Conservation (phyloP, 2,888 invertebrate genomes). For the Monochamus alternatus region DNA sequence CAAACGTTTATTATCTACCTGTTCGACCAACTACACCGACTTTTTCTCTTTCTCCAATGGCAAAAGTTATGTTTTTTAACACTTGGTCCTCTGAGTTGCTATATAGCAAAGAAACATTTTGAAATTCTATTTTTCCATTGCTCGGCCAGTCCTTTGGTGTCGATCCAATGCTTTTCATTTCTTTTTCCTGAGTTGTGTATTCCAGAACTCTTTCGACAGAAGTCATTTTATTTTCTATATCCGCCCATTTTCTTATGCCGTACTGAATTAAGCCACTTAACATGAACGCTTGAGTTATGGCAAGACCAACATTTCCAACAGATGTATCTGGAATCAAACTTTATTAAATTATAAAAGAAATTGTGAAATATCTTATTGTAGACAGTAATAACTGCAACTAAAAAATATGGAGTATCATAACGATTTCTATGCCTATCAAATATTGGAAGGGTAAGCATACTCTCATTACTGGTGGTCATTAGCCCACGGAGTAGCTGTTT, state of each 20-base stretch:
- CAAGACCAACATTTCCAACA: constrained; percentile 79
- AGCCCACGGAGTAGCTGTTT: no score
- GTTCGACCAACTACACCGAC: constrained; percentile 83
- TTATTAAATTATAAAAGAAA: not conserved
- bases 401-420: no score
- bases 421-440: no score
- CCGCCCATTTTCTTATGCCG: constrained; percentile 87
- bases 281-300: constrained; percentile 85
- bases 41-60: constrained; percentile 67
- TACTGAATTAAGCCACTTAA: constrained; percentile 80
- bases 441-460: no score
- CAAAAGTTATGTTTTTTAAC: constrained; percentile 73
- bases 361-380: no score
- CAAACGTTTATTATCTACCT: constrained; percentile 71
- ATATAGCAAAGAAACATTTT: constrained; percentile 80
- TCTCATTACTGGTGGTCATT: no score
- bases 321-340: constrained; percentile 49
- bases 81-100: constrained; percentile 75
- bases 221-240: constrained; percentile 86
- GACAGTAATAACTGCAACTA: no score
- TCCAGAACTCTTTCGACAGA: constrained; percentile 86
- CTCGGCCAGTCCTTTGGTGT: constrained; percentile 77
- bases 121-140: constrained; percentile 74
- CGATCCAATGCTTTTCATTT: constrained; percentile 68
- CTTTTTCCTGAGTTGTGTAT: constrained; percentile 71